phyloP scores from a whole-genome alignment of 2,797 vertebrate genomes.

The Ceyx erithaca region DNA sequence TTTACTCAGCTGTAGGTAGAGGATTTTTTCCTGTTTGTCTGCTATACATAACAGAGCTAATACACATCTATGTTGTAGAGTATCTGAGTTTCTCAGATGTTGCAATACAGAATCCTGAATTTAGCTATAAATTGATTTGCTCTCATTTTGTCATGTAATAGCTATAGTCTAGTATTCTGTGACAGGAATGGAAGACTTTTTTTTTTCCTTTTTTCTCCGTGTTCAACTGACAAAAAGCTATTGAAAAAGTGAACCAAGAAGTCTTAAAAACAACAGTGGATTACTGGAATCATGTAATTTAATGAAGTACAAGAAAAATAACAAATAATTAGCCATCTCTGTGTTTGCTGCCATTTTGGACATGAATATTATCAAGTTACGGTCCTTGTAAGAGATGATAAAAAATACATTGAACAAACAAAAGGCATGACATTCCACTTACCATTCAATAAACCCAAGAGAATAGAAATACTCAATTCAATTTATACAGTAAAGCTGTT shows the following conservation, averaged over 20 bases:
- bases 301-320: conserved; percentile 6
- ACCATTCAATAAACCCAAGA: conserved; percentile 4
- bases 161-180: not conserved
- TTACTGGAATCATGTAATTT: conserved; percentile 42
- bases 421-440: conserved; percentile 1
- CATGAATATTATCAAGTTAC: not conserved
- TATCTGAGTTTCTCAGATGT: not conserved
- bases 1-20: not conserved
- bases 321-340: not conserved
- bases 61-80: not conserved
- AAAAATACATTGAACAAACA: conserved; percentile 21
- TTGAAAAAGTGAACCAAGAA: conserved; percentile 26
- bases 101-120: not conserved
- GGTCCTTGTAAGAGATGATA: conserved; percentile 4
- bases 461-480: conserved; percentile 9
- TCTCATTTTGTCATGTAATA: not conserved
- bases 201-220: not conserved
- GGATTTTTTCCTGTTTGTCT: not conserved
- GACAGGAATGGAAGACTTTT: not conserved
- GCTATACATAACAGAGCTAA: not conserved
- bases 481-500: conserved; percentile 47
- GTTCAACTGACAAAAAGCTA: not conserved
- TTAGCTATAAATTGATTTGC: not conserved
- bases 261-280: conserved; percentile 22
- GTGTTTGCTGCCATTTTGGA: conserved; percentile 15